Evolutionary conservation across 2,113 vertebrate genomes (phyloP).

Genomic region (Climacteris rufus): DNA sequence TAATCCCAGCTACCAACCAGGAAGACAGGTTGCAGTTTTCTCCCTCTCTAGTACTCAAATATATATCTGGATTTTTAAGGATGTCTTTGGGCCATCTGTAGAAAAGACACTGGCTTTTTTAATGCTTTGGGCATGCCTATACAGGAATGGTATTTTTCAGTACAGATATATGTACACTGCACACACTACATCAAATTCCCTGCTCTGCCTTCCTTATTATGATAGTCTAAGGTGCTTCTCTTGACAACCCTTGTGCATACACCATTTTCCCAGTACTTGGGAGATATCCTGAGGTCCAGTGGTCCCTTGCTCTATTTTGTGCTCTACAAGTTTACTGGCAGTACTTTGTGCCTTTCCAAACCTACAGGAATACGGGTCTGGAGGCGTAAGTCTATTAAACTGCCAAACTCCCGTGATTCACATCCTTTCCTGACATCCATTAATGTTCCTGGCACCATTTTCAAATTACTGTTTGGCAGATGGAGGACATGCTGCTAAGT

Average conservation of each 20-base stretch:
- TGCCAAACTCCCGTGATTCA: neutral
- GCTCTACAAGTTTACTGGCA: neutral
- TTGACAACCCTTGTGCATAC: neutral
- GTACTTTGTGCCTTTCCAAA: neutral
- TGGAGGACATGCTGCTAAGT: constrained; percentile 46
- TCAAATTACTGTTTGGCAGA: constrained; percentile 25
- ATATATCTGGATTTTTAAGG: neutral
- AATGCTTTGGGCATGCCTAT: neutral
- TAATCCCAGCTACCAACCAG: neutral
- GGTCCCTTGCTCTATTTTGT: neutral
- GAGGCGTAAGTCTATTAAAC: neutral
- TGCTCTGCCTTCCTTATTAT: neutral
- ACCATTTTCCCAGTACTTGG: neutral
- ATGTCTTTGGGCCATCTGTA: neutral
- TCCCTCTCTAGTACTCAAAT: neutral
- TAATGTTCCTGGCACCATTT: constrained; percentile 46
- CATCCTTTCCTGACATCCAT: constrained; percentile 19
- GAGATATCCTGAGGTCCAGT: neutral
- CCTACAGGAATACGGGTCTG: neutral
- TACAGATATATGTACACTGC: neutral
- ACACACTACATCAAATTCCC: neutral
- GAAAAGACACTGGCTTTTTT: neutral
- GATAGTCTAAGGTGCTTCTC: neutral
- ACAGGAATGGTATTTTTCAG: neutral
- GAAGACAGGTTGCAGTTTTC: neutral